These are phyloP conservation scores for Darevskia mixta DNA, from an alignment of 2,797 vertebrate genomes.

Conservation along the genomic window DNA sequence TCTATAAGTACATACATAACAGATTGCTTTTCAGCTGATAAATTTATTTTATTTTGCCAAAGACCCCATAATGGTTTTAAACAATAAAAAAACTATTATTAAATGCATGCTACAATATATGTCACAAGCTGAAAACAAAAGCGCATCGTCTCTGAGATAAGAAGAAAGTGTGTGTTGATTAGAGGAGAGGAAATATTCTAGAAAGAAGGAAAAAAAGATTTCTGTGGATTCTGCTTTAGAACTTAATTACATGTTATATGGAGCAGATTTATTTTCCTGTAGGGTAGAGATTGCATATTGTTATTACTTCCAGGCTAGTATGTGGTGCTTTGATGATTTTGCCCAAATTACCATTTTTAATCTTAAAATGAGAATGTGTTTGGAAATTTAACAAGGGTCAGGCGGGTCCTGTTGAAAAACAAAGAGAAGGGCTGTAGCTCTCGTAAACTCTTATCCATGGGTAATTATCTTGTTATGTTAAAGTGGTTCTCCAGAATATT, in stretches of 20 bases:
- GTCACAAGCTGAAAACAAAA: not conserved
- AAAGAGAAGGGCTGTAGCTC: constrained; percentile 67
- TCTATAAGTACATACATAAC: not conserved
- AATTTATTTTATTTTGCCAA: not conserved
- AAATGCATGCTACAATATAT: no score
- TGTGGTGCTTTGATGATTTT: constrained; percentile 70
- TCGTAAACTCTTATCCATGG: constrained; percentile 66
- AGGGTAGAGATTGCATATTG: constrained; percentile 60
- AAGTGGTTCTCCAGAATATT: constrained; percentile 78
- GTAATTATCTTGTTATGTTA: constrained; percentile 76
- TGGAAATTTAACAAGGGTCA: constrained; percentile 70
- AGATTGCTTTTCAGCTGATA: not conserved
- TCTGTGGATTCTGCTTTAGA: constrained; percentile 56
- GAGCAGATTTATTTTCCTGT: constrained; percentile 54
- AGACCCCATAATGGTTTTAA: not conserved
- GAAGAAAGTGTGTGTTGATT: not conserved
- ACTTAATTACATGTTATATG: constrained; percentile 61
- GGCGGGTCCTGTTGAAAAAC: constrained; percentile 62
- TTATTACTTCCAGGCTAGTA: constrained; percentile 67
- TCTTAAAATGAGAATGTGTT: constrained; percentile 71
- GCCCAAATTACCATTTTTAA: constrained; percentile 75
- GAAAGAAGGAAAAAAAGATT: constrained; percentile 3
- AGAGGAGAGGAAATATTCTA: not conserved
- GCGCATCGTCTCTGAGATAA: not conserved
- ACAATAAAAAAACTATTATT: not conserved